Evolutionary conservation across 2,113 vertebrate genomes (phyloP).

Genomic region (Poecile atricapillus): DNA sequence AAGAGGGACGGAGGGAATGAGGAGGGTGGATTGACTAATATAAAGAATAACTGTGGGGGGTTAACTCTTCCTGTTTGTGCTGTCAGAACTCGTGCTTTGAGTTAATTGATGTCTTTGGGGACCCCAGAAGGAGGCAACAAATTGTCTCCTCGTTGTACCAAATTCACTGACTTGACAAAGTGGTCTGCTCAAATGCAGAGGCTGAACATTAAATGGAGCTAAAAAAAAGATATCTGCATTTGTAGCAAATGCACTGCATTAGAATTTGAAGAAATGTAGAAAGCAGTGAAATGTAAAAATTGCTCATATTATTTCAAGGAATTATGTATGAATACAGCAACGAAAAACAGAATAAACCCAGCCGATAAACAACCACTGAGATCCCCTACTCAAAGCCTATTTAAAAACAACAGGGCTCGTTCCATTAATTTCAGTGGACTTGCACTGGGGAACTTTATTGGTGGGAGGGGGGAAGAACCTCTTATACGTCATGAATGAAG

Average conservation of each 20-base stretch:
- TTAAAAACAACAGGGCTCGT: neutral
- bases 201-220: slow-evolving; percentile 14
- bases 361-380: neutral
- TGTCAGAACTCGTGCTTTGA: slow-evolving; percentile 66
- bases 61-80: slow-evolving; percentile 69
- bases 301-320: neutral
- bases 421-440: neutral
- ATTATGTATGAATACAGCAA: neutral
- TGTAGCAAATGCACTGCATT: neutral
- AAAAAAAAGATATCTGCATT: neutral
- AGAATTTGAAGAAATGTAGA: neutral
- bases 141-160: slow-evolving; percentile 48
- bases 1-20: slow-evolving; percentile 54
- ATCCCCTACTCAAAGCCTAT: neutral
- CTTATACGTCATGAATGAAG: neutral
- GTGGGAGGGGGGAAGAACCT: neutral
- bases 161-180: slow-evolving; percentile 46
- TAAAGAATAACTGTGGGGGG: slow-evolving; percentile 70
- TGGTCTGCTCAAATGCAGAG: slow-evolving; percentile 1
- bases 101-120: slow-evolving; percentile 71
- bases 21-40: slow-evolving; percentile 66
- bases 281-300: neutral
- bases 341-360: neutral
- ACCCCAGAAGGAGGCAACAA: slow-evolving; percentile 64
- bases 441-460: neutral